Evolutionary conservation across 1,140 invertebrate species (phyloP).

Genomic region (Aradophagus sp.): DNA sequence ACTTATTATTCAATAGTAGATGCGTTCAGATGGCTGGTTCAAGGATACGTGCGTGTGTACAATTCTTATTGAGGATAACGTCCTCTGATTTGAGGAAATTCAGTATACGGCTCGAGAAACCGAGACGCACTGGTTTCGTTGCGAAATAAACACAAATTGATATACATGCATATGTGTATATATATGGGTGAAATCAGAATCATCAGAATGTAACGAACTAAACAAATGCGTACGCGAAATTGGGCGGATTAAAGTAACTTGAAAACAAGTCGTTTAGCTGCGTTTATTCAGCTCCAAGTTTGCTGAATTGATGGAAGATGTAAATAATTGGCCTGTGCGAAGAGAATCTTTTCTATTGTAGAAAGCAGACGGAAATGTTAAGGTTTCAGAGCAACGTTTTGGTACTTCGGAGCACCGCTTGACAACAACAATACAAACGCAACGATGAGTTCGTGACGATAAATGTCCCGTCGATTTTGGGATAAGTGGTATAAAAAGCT

Average conservation of each 20-base stretch:
- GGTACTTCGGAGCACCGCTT: background rate
- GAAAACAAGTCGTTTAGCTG: background rate
- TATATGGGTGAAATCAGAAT: too few species aligned
- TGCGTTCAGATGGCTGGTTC: too few species aligned
- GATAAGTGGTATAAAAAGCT: slow-evolving; percentile 55
- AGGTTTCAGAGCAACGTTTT: background rate
- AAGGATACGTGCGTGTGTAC: too few species aligned
- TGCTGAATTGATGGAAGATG: background rate
- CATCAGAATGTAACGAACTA: background rate
- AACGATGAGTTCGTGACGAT: slow-evolving; percentile 2
- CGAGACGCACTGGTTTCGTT: background rate
- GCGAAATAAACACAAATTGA: slow-evolving; percentile 1
- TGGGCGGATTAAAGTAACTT: slow-evolving; percentile 1
- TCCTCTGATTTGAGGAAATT: too few species aligned
- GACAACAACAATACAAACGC: background rate
- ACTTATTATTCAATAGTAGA: too few species aligned
- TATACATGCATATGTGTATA: too few species aligned
- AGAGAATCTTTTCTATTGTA: too few species aligned
- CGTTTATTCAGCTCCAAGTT: background rate
- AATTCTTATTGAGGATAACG: too few species aligned
- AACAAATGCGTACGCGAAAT: background rate
- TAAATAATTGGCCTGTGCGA: background rate
- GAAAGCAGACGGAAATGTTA: background rate
- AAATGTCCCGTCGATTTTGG: slow-evolving; percentile 5
- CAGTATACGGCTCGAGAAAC: background rate